Evolutionary conservation across 2,113 vertebrate species (phyloP), one percentile per base, ranked within the genome.

Genomic region (Plectropomus leopardus): DNA sequence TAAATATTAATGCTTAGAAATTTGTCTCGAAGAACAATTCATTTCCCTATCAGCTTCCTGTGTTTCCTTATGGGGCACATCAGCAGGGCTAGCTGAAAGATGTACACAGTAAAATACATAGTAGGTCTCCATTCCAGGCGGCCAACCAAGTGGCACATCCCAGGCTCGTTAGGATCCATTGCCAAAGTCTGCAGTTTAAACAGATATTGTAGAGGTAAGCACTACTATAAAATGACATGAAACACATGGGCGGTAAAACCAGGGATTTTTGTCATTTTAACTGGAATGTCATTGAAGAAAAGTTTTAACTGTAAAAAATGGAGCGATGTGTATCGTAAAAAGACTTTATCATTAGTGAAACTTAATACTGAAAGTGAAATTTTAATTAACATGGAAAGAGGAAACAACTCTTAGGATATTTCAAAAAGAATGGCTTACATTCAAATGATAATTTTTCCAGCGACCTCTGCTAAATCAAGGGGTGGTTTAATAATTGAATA

Each of bases 401-500:
- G 0, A 59, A 16, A 48, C 0, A 70, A 50, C 47, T 61, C 7
- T 47, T 3, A 72, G 58, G 4, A 76, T 16, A 66, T 73, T 53
- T 19, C 44, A 13, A 16, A 66, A 81, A 63, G 51, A 51, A 42
- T 17, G 5, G 19, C 28, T 64, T 34, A 42, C n/a, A 66, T 72
- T 53, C 32, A 68, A 44, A 45, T 64, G 19, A 34, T 47, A 8
- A 54, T 47, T 70, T 14, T 28, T 32, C 6, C 10, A 15, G 42
- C 23, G 44, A 54, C 32, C 50, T 65, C 32, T 47, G 47, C 4
- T 48, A 24, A 54, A 36, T 30, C 23, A 65, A 61, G 44, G 42
- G 50, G 86, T 74, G 47, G 50, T 40, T 57, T 65, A 59, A 68
- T 80, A 84, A 76, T 84, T 80, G 74, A 91, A 72, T 59, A 80